phyloP scores from a whole-genome alignment of 2,888 invertebrate genomes.

The Lochmaea crataegi region DNA sequence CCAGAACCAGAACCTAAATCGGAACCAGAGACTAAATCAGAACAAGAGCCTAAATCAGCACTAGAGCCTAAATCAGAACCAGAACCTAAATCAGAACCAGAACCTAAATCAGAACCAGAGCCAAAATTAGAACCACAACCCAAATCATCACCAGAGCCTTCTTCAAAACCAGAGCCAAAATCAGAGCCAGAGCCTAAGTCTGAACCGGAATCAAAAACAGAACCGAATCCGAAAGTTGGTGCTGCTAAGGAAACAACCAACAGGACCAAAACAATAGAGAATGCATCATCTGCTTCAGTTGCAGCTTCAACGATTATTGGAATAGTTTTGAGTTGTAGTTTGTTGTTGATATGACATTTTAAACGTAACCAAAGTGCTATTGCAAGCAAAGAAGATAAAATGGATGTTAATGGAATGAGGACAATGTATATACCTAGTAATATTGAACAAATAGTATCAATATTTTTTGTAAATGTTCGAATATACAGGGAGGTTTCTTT shows the following conservation, averaged over 20 bases:
- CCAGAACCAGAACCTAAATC: slow-evolving; percentile 37
- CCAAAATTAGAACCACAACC: slow-evolving; percentile 31
- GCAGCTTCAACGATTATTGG: background rate
- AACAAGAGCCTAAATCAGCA: slow-evolving; percentile 1
- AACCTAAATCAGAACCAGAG: slow-evolving; percentile 33
- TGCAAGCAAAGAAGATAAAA: background rate
- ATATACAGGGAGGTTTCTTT: background rate
- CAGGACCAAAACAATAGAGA: background rate
- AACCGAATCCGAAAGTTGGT: slow-evolving; percentile 11
- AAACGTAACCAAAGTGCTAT: background rate
- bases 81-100: slow-evolving; percentile 33
- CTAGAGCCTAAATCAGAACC: slow-evolving; percentile 21
- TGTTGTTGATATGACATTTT: background rate
- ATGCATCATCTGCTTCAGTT: background rate
- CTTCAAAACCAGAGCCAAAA: slow-evolving; percentile 15
- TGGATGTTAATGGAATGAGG: background rate
- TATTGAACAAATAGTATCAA: background rate
- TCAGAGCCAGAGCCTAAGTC: slow-evolving; percentile 14
- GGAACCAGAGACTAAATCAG: background rate
- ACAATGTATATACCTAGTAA: background rate
- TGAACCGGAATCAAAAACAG: slow-evolving; percentile 18
- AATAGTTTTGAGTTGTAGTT: slow-evolving; percentile 1
- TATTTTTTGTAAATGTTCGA: background rate
- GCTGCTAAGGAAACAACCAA: background rate
- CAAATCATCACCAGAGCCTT: slow-evolving; percentile 13